phyloP scores from a whole-genome alignment of 2,888 invertebrate genomes.

The Terebella lapidaria region DNA sequence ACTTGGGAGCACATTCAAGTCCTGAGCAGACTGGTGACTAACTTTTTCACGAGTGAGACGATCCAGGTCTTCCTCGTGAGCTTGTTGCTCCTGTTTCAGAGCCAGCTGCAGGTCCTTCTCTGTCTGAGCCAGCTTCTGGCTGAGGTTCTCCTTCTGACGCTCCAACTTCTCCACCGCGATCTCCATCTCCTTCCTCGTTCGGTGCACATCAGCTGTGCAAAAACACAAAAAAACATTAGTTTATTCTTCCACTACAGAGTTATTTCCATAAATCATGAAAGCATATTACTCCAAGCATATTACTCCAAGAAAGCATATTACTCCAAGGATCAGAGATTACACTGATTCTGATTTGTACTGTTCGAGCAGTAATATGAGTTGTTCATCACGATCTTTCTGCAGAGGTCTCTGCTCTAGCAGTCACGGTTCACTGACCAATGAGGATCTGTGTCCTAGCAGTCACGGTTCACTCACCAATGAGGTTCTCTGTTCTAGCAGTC shows the following conservation, averaged over 20 bases:
- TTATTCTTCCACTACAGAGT: not conserved
- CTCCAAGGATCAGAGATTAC: no score
- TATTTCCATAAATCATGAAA: no score
- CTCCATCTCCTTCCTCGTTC: constrained; percentile 50
- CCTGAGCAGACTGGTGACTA: not conserved
- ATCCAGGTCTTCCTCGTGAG: constrained; percentile 54
- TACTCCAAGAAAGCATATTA: no score
- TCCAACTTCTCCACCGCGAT: constrained; percentile 48
- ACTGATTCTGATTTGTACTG: no score
- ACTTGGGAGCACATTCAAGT: not conserved
- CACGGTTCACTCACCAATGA: no score
- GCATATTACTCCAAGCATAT: no score
- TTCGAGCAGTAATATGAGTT: no score
- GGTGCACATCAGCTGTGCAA: constrained; percentile 51
- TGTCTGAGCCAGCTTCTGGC: constrained; percentile 75
- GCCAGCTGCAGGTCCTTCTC: constrained; percentile 52
- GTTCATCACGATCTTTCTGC: no score
- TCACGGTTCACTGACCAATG: no score
- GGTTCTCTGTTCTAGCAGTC: no score
- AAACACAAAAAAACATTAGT: constrained; percentile 5
- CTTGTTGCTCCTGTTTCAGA: constrained; percentile 51
- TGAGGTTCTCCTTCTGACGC: constrained; percentile 60
- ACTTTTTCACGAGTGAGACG: constrained; percentile 51
- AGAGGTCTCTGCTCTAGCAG: no score
- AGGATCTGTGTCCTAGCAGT: no score